phyloP scores from a whole-genome alignment of 2,888 invertebrate species.

The Lepidocyrtinus sp. region DNA sequence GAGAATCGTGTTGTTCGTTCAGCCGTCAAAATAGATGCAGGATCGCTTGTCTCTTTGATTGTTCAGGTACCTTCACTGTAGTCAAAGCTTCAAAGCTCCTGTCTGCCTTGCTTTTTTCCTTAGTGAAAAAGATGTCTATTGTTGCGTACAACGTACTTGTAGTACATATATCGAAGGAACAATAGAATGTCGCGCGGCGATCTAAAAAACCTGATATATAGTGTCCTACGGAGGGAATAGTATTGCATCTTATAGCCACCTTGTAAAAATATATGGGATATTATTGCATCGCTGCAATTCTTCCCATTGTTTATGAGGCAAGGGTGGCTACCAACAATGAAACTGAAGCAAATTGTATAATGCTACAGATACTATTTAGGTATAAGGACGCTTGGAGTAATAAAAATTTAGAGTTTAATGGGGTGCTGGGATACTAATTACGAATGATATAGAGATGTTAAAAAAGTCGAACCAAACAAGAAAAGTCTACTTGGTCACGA shows the following conservation, averaged over 20 bases:
- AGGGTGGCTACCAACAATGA: background rate
- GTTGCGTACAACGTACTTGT: too few species aligned
- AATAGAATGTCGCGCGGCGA: constrained; percentile 13
- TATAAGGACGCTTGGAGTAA: background rate
- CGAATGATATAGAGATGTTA: background rate
- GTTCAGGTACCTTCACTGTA: background rate
- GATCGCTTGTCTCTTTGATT: too few species aligned
- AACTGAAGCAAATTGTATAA: background rate
- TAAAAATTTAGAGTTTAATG: background rate
- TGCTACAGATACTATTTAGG: constrained; percentile 7
- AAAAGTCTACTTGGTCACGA: constrained; percentile 8
- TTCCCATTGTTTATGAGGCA: too few species aligned
- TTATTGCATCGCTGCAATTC: constrained; percentile 10
- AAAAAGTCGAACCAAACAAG: too few species aligned
- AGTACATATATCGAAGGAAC: too few species aligned
- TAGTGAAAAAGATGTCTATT: too few species aligned
- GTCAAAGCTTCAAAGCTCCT: too few species aligned
- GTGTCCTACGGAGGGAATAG: background rate
- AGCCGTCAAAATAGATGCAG: constrained; percentile 13
- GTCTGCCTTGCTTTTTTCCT: too few species aligned
- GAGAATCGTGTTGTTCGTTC: constrained; percentile 7
- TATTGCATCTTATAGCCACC: background rate
- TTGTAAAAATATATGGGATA: constrained; percentile 5
- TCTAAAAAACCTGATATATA: constrained; percentile 13
- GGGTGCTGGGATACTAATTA: background rate